These are phyloP conservation scores for Sprattus sprattus DNA, from an alignment of 2,113 vertebrate genomes.

Conservation along the genomic window DNA sequence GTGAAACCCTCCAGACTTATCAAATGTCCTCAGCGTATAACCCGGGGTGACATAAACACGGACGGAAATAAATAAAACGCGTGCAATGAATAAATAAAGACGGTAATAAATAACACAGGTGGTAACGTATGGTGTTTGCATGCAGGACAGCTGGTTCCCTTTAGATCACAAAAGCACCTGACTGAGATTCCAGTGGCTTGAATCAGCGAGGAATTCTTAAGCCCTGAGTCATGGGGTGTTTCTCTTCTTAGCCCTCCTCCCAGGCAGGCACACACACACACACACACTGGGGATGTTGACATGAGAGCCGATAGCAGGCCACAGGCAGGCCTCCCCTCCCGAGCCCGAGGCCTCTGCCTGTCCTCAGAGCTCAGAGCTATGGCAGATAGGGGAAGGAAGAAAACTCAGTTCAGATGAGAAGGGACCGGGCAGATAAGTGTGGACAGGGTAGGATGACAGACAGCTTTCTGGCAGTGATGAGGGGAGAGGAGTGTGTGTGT, in stretches of 20 bases:
- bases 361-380: not conserved
- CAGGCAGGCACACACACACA: not conserved
- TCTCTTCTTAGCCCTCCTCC: slow-evolving; percentile 30
- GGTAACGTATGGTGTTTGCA: not conserved
- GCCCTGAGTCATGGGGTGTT: slow-evolving; percentile 57
- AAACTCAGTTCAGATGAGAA: not conserved
- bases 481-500: not conserved
- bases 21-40: not conserved
- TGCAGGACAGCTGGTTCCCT: slow-evolving; percentile 39
- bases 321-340: not conserved
- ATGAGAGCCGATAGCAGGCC: not conserved
- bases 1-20: not conserved
- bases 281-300: slow-evolving; percentile 18
- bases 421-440: not conserved
- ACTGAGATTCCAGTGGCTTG: slow-evolving; percentile 48
- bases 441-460: slow-evolving; percentile 1
- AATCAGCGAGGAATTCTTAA: slow-evolving; percentile 50
- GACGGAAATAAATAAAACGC: not conserved
- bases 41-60: not conserved
- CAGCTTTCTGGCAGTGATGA: not conserved
- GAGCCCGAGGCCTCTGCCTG: not conserved
- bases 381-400: not conserved
- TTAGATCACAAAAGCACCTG: slow-evolving; percentile 40
- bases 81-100: not conserved
- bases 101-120: not conserved